Base-by-base conservation (phyloP, 1,140 invertebrate species). In the Conus betulinus region DNA sequence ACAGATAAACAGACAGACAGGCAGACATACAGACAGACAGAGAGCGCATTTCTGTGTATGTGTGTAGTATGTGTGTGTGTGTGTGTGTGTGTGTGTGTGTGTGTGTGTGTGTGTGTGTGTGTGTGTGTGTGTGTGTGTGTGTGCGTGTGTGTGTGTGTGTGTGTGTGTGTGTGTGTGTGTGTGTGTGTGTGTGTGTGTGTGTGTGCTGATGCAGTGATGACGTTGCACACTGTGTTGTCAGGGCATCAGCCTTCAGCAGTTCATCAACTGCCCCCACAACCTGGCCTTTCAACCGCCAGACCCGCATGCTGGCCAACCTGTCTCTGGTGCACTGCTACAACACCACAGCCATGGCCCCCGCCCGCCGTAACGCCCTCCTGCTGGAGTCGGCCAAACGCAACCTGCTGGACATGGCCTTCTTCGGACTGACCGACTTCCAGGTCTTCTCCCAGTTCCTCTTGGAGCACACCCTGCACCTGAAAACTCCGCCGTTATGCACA, bases 291-390 rank as follows among this genome's bases (percentile, higher is more conserved):
- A 99, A 99, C 96, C 96, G 99, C 88, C 99, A 99, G 96, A 99
- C 99, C 1, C 96, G 99, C 91, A 99, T 99, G 99, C 95, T 99
- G 89, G 98, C 99, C 6, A 93, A 95, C 89, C 96, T 99, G 89
- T 97, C 97, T 87, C 96, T 99, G 81, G 97, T 99, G 27, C 98
- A 98, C 85, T 99, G 99, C 95, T 99, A 99, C 95, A 98, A 99
- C 95, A 97, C 96, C 67, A 97, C 97, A 27, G 96, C 97, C 74
- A 97, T 98, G 96, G 92, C 55, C 83, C 83, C 92, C 20, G 95
- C 95, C 78, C 94, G 96, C 63, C 96, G 97, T 81, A 97, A 98
- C 94, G 95, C 96, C 83, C 97, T 98, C 74, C 97, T 99, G 96
- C 96, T 99, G 67, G 97, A 98, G 60, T 99, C 98, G 94, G 99